Base-by-base conservation (phyloP, 2,888 invertebrate species). In the Torymus texanus region DNA sequence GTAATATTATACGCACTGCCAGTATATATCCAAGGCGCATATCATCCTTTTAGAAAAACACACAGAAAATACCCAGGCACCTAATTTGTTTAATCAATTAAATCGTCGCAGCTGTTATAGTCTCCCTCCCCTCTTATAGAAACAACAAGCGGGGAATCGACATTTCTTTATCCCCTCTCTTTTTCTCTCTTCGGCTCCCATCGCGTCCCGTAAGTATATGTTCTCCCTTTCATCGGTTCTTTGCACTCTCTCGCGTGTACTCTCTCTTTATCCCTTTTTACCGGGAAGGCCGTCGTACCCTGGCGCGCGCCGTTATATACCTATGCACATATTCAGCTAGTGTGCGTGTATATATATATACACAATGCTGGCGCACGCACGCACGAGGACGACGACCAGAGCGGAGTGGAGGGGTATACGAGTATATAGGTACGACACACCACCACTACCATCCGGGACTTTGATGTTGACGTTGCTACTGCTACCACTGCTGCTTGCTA, bases 221-320 rank as follows among this genome's bases (percentile, higher is more conserved):
- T 77, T 77, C 77, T 79, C 75, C 75, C 79, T 79, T 79, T 79
- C 75, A 79, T 74, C 71, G 75, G 79, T 75, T 75, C 70, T 66
- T 75, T 72, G 66, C 74, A 74, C 68, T 63, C 68, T 62, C 63
- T 21, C 29, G 0, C 58, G 24, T 41, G 2, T 24, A 29, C 11
- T 29, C 65, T 66, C 72, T 62, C 73, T 74, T 41, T 67, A 68
- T 74, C 74, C 70, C 70, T 76, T 77, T 80, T 70, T 63, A 63
- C 68, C 50, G 68, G 18, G 80, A 77, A 73, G 80, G 76, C 73
- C 76, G 80, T 74, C 76, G 80, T 65, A 68, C 76, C 63, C 61
- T 61, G 62, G 62, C 56, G 24, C 50, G 16, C 12, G 61, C 68
- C 41, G 41, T 8, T 41, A 41, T 41, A 41, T 41, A 41, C 41